Conservation (phyloP, 37 sponge, comb jelly and placozoan genomes). For the Lycopodina hypogea region DNA sequence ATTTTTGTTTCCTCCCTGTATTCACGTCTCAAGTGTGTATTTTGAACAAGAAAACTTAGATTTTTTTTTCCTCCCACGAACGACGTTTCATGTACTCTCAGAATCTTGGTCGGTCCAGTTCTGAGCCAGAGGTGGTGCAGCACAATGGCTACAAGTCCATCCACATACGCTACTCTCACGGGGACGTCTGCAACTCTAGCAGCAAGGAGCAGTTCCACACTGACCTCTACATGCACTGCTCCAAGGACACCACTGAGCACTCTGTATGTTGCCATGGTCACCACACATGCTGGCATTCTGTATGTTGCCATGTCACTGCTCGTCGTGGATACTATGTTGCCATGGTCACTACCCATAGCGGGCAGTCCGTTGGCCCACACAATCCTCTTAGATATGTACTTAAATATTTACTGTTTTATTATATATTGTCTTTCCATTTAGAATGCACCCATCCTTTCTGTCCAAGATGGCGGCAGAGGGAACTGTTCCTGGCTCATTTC, state of each 20-base stretch:
- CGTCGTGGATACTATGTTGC: background rate
- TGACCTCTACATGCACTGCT: constrained; percentile 27
- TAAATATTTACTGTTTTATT: too few species aligned
- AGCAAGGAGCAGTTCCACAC: constrained; percentile 9
- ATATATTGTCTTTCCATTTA: background rate
- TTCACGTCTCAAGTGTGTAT: too few species aligned
- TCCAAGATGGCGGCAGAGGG: background rate
- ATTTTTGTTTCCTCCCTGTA: too few species aligned
- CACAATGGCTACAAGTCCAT: background rate
- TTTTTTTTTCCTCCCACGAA: too few species aligned
- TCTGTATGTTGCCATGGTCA: background rate
- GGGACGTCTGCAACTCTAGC: constrained; percentile 16
- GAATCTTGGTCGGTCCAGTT: constrained; percentile 52
- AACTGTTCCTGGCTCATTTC: constrained; percentile 12
- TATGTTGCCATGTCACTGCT: background rate
- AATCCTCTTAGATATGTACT: too few species aligned
- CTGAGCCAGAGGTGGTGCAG: constrained; percentile 6
- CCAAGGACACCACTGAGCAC: constrained; percentile 1
- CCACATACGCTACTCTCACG: constrained; percentile 15
- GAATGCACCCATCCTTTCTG: constrained; percentile 14
- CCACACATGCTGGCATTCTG: background rate
- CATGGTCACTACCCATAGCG: too few species aligned
- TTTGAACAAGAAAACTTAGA: too few species aligned
- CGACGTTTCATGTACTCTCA: constrained; percentile 14
- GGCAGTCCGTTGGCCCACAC: too few species aligned